These are phyloP conservation scores for Tetrax tetrax DNA, from an alignment of 2,113 vertebrate species.

Conservation along the genomic window DNA sequence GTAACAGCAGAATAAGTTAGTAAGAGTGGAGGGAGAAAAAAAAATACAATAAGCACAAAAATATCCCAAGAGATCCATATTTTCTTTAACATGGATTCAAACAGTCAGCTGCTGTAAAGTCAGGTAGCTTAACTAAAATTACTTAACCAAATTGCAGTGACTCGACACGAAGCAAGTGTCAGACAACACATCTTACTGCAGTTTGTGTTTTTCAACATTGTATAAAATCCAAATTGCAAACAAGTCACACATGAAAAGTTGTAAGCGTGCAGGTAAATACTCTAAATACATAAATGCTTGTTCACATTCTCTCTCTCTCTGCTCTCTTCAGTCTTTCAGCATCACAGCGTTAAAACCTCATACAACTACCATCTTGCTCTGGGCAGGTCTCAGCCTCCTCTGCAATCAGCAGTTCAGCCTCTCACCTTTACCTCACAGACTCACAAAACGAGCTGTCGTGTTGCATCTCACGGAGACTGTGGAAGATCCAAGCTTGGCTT, in stretches of 20 bases:
- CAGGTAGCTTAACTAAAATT: neutral
- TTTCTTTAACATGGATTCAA: neutral
- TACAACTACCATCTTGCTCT: accelerated
- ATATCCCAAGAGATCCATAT: accelerated
- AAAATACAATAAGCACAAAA: neutral
- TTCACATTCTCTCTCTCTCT: neutral
- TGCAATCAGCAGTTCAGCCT: neutral
- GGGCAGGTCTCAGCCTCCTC: neutral
- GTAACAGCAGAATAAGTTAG: neutral
- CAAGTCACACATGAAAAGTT: neutral
- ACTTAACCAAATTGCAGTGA: neutral
- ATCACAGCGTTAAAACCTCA: neutral
- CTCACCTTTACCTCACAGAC: neutral
- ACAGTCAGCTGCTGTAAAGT: neutral
- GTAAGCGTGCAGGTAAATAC: neutral
- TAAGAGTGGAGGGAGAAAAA: neutral
- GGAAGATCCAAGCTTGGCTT: neutral
- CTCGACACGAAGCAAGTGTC: neutral
- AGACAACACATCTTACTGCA: neutral
- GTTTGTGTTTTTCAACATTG: neutral
- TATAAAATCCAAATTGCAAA: neutral
- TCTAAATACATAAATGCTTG: neutral
- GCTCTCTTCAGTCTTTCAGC: neutral
- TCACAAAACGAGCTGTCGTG: neutral
- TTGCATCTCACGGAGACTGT: accelerated